Conservation (phyloP, 2,113 vertebrate genomes). For the Cervus canadensis region DNA sequence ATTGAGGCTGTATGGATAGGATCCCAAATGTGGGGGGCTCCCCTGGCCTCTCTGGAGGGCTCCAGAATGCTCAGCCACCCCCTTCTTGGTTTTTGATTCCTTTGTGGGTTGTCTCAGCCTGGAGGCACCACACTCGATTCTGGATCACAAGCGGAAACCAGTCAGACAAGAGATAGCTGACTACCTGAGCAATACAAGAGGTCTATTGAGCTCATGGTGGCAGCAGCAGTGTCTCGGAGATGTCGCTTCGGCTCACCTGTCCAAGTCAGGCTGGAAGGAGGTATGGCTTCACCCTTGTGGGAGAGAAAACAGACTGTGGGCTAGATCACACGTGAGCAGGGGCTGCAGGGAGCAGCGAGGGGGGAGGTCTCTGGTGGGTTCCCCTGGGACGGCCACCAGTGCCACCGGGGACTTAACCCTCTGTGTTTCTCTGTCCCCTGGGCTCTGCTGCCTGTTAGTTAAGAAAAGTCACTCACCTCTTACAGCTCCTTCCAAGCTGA, state of each 20-base stretch:
- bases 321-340: background rate
- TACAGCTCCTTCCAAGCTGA: too few species aligned
- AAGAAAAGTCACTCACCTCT: background rate
- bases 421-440: background rate
- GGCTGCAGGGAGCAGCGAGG: background rate
- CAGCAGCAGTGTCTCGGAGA: too few species aligned
- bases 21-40: accelerated
- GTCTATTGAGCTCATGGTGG: accelerated
- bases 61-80: accelerated
- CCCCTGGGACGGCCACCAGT: background rate
- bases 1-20: background rate
- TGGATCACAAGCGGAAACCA: accelerated
- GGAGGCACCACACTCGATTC: background rate
- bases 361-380: accelerated
- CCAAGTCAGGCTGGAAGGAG: accelerated
- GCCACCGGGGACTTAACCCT: background rate
- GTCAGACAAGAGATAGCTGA: background rate
- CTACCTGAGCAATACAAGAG: accelerated
- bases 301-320: background rate
- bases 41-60: too few species aligned
- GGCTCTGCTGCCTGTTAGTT: background rate
- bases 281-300: background rate
- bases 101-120: background rate
- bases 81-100: background rate
- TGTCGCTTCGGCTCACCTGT: accelerated